Evolutionary conservation across 2,888 invertebrate genomes (phyloP), one percentile per base, ranked within the genome.

Genomic region (Helicoverpa assulta): DNA sequence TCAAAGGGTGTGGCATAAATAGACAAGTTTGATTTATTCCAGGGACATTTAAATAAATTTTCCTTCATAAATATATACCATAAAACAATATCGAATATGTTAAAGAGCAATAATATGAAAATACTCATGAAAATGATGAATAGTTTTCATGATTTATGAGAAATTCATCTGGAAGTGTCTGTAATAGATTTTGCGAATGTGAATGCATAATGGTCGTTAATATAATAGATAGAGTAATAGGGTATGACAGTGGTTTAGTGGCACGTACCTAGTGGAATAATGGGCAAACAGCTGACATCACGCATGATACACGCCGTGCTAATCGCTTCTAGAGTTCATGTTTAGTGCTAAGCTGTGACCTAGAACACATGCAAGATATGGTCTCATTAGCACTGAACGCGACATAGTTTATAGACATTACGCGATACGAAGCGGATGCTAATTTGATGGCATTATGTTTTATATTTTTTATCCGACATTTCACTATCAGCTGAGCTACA

Each of bases 321-420:
- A 81, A 82, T 82, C 67, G 74, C 69, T 77, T 67, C 65, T 72
- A 54, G 74, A 76, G 76, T 80, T 76, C 76, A 81, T 76, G 76
- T 83, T 76, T 78, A 76, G 74, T 78, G 70, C 74, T 80, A 73
- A 78, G 72, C 68, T 76, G 72, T 76, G 76, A 74, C 69, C 75
- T 72, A 77, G 79, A 74, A 78, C 78, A 80, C 63, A 74, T 76
- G 74, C 72, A 76, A 73, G 75, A 72, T 75, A 76, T 76, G 54
- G 67, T 71, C 64, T 69, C 50, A 70, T 70, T 76, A 76, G 69
- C 76, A 62, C 76, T 61, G 76, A 73, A 76, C 70, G 67, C 51
- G 52, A 67, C 60, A 70, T 57, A 57, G 69, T 76, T 73, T 67
- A 76, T 66, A 58, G 69, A 65, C 62, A 76, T 59, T 67, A 40